Base-by-base conservation (phyloP, 2,797 vertebrate species). In the Momotus momota region DNA sequence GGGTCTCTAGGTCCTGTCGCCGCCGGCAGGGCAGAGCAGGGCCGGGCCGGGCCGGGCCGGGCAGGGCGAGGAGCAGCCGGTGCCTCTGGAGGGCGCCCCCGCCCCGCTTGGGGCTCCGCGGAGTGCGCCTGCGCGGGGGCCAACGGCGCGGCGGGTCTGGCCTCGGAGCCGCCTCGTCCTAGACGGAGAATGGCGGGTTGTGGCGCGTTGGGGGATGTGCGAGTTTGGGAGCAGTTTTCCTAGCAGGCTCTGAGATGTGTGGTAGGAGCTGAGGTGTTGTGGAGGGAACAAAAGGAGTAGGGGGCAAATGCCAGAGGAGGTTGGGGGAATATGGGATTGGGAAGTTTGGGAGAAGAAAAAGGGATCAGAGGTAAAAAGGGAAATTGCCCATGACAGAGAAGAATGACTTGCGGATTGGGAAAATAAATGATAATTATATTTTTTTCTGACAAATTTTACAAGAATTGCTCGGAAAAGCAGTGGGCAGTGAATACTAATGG, bases 111-210 rank as follows among this genome's bases (percentile, higher is more conserved):
- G 33, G 2, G 6, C 26, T 58, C 11, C 13, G 49, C 25, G 6
- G 23, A 21, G 48, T 8, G 67, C 46, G 81, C 20, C 21, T 52
- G 74, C 14, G 52, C 25, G 10, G 48, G 17, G 16, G 7, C 8
- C 12, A 2, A 4, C 1, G 49, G 23, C 2, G 1, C 3, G 41
- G 9, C 5, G 0, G 18, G 12, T 5, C 8, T 3, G 21, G 22
- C 3, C 1, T 1, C 2, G 17, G 23, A 6, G 22, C 5, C 29
- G 1, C 4, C 3, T 17, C 3, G 3, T 5, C 1, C 0, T 9
- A 6, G 23, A 12, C 5, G 2, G 51, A 15, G 38, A 11, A 0
- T 29, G 51, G 2, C 3, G 43, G 7, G 0, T 5, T 8, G 3
- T 25, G 4, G 9, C 2, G 0, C 3, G 12, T 3, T 20, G 3